Evolutionary conservation across 2,888 invertebrate species (phyloP).

Genomic region (Ormia ochracea): DNA sequence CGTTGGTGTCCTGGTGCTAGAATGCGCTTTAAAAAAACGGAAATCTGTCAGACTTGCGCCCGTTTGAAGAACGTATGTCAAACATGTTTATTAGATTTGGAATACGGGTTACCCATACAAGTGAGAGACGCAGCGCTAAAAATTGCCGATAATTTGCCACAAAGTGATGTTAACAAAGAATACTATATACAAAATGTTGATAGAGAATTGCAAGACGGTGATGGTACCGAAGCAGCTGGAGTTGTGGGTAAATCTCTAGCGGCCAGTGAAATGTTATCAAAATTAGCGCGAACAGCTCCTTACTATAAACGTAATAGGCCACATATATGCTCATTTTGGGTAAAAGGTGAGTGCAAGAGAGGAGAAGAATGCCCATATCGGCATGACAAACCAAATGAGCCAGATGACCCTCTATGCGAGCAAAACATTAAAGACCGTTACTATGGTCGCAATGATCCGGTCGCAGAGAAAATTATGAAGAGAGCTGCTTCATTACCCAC

Average conservation of each 20-base stretch:
- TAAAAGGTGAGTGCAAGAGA: slow-evolving; percentile 94
- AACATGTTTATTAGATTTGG: slow-evolving; percentile 92
- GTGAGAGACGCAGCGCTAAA: slow-evolving; percentile 92
- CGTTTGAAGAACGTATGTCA: slow-evolving; percentile 95
- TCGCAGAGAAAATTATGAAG: slow-evolving; percentile 92
- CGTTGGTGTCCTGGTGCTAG: slow-evolving; percentile 95
- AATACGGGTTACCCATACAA: slow-evolving; percentile 89
- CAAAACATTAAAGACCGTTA: slow-evolving; percentile 95
- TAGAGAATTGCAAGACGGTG: slow-evolving; percentile 80
- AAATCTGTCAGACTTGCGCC: slow-evolving; percentile 95
- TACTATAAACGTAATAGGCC: slow-evolving; percentile 95
- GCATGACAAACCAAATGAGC: slow-evolving; percentile 95
- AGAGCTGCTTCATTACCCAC: slow-evolving; percentile 95
- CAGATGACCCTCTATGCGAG: slow-evolving; percentile 94
- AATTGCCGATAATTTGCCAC: slow-evolving; percentile 89
- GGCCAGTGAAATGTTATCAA: slow-evolving; percentile 87
- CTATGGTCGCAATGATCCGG: slow-evolving; percentile 94
- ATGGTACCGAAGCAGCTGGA: slow-evolving; percentile 79
- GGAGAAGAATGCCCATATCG: slow-evolving; percentile 96
- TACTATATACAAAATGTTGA: slow-evolving; percentile 93
- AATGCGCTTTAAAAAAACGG: slow-evolving; percentile 96
- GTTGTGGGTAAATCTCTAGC: slow-evolving; percentile 84
- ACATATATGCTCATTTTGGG: slow-evolving; percentile 96
- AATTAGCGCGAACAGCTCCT: slow-evolving; percentile 91
- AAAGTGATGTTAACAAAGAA: slow-evolving; percentile 94